phyloP scores from a whole-genome alignment of 2,113 vertebrate genomes.

The Paralichthys olivaceus region DNA sequence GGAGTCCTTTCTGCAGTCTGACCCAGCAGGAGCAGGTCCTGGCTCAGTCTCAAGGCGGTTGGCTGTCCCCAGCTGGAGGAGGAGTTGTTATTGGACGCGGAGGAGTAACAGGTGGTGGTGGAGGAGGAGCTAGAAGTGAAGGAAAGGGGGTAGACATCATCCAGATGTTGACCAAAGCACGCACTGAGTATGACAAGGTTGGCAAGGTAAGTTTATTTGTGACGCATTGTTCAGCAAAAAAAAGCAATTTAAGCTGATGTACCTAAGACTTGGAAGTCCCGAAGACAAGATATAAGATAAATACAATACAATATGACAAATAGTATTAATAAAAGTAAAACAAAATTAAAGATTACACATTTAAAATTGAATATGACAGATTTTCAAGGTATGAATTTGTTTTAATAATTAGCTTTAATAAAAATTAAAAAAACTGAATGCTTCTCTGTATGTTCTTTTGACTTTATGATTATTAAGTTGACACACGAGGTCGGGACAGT shows the following conservation, averaged over 20 bases:
- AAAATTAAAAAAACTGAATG: too few relatives aligned
- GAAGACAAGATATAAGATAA: too few relatives aligned
- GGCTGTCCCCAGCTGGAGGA: conserved; percentile 79
- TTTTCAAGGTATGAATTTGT: too few relatives aligned
- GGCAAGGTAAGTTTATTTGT: neutral
- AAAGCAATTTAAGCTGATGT: neutral
- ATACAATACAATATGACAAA: too few relatives aligned
- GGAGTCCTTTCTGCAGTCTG: conserved; percentile 79
- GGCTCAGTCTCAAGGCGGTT: conserved; percentile 79
- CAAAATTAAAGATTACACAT: neutral
- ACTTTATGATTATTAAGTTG: too few relatives aligned
- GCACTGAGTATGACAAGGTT: conserved; percentile 94
- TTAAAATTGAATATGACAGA: neutral
- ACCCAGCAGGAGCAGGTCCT: conserved; percentile 90
- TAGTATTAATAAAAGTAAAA: neutral
- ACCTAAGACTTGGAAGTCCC: too few relatives aligned
- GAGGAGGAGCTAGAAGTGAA: conserved; percentile 56
- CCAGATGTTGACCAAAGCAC: conserved; percentile 93
- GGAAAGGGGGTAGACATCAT: conserved; percentile 91
- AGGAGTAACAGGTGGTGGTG: neutral
- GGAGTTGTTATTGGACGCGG: neutral
- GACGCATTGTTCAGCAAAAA: neutral
- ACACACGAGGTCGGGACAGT: neutral
- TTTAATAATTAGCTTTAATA: too few relatives aligned
- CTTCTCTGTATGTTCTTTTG: too few relatives aligned